Conservation (phyloP, 2,113 vertebrate genomes). For the Paraplagusia blochii region DNA sequence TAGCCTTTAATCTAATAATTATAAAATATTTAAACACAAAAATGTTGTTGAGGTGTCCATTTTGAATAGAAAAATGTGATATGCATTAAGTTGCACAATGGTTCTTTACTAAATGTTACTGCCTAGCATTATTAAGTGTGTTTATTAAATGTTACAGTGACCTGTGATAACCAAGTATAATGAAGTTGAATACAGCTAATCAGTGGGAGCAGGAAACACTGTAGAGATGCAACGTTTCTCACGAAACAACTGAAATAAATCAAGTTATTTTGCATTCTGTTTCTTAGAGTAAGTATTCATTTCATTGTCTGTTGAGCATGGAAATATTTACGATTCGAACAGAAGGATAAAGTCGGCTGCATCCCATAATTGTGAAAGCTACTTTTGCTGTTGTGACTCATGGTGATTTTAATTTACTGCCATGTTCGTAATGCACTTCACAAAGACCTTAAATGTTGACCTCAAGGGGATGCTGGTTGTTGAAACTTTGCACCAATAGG, state of each 20-base stretch:
- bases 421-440: neutral
- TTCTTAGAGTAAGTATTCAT: neutral
- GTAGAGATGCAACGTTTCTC: neutral
- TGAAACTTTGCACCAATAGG: slow-evolving; percentile 31
- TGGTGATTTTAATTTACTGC: neutral
- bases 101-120: no score
- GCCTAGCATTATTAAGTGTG: no score
- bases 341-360: slow-evolving; percentile 52
- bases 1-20: no score
- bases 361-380: slow-evolving; percentile 51
- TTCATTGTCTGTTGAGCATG: neutral
- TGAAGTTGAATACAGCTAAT: slow-evolving; percentile 57
- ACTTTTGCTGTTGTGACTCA: neutral
- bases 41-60: no score
- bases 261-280: neutral
- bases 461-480: neutral
- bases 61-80: no score
- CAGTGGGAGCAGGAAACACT: slow-evolving; percentile 31
- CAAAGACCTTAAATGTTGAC: no score
- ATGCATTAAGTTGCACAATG: no score
- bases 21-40: no score
- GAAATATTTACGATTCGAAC: no score
- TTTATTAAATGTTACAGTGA: no score
- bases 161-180: slow-evolving; percentile 7
- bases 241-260: neutral